Conservation (phyloP, 2,888 invertebrate genomes). For the Lacanobia wlatinum region DNA sequence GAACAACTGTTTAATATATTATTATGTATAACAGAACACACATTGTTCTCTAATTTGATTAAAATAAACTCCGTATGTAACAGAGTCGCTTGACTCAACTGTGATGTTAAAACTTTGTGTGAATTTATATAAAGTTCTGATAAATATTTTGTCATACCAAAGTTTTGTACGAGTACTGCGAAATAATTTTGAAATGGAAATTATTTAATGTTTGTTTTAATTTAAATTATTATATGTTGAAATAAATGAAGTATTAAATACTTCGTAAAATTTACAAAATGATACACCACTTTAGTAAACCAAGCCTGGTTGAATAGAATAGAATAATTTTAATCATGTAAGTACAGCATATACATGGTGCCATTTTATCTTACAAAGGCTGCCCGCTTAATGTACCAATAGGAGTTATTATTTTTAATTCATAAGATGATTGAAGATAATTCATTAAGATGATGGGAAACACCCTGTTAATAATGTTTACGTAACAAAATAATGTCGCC, state of each 20-base stretch:
- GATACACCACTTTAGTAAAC: no score
- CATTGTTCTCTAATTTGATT: constrained; percentile 53
- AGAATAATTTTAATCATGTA: no score
- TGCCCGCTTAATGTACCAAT: no score
- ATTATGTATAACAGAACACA: constrained; percentile 11
- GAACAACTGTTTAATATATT: constrained; percentile 3
- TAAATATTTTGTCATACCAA: constrained; percentile 42
- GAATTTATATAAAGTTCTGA: constrained; percentile 32
- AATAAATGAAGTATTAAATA: background rate
- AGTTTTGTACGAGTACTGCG: background rate
- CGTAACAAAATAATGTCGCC: no score
- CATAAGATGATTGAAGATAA: no score
- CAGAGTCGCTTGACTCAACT: constrained; percentile 16
- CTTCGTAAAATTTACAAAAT: no score
- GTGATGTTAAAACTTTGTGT: constrained; percentile 35
- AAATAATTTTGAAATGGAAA: constrained; percentile 16
- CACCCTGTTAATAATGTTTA: no score
- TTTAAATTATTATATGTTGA: background rate
- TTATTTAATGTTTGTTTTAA: constrained; percentile 6
- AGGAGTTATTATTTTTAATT: no score
- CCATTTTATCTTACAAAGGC: no score
- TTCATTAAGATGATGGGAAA: no score
- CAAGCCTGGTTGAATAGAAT: no score
- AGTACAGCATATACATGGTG: no score
- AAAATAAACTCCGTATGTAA: constrained; percentile 46